Evolutionary conservation across 2,888 invertebrate genomes (phyloP), one percentile per base, ranked within the genome.

Genomic region (Cephalotes varians): DNA sequence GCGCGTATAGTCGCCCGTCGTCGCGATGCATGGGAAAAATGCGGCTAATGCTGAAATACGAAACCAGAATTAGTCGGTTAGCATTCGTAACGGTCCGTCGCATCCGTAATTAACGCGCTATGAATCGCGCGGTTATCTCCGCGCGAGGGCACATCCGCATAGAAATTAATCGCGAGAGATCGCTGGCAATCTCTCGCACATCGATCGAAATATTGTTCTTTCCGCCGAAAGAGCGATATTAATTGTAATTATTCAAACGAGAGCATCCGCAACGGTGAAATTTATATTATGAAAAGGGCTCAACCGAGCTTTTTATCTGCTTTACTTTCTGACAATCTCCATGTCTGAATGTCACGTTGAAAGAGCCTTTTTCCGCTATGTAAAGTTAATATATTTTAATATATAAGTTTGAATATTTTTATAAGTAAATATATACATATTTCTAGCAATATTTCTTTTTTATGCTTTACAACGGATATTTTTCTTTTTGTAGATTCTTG

Each of bases 161-260:
- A 21, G 51, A 62, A 82, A 82, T 80, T 79, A 82, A 80, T 82
- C 54, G 81, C 74, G 64, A 34, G n/a, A 21, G 25, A 67, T 82
- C 67, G 25, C 54, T 71, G 2, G n/a, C 54, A 28, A 69, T 51
- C 49, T 60, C 54, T 5, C 10, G 44, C 28, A 25, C 15, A 9
- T 40, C 28, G 12, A 60, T 62, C 40, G 62, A 79, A 80, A 82
- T 77, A 81, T 81, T 69, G 51, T 67, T 62, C 25, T 76, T 47
- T 18, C 40, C 65, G 10, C n/a, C 25, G 28, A 82, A 82, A 60
- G 67, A 37, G 56, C 34, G 60, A 58, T 15, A 12, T 21, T 77
- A 77, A 77, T 56, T 54, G 31, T 44, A 28, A 10, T 12, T 12
- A 40, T 21, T 77, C 54, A 34, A 69, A 71, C 21, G 44, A 5